A percentile compares a stretch with the other conserved stretches of the same genome.
Evolutionary conservation across 1,140 invertebrate genomes (phyloP).

Genomic region (Carposina sasakii): DNA sequence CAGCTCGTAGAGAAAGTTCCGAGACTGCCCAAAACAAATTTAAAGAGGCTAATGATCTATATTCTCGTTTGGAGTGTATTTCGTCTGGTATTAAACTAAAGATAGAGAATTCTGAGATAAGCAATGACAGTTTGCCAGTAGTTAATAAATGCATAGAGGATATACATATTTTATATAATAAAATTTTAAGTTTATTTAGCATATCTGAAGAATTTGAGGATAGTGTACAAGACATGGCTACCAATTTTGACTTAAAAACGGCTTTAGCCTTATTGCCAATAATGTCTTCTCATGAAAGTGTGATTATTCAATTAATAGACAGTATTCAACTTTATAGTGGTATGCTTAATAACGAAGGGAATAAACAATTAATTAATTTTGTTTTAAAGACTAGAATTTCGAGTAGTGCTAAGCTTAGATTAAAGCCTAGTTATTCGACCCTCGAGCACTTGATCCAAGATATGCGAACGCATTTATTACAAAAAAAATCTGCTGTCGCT

Average conservation of each 20-base stretch:
- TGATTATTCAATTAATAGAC: constrained; percentile 25
- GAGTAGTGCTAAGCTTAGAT: constrained; percentile 9
- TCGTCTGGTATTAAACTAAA: too few species aligned
- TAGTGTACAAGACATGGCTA: too few species aligned
- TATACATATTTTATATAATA: too few species aligned
- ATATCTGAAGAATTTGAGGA: too few species aligned
- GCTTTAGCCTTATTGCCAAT: constrained; percentile 20
- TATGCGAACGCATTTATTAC: constrained; percentile 12
- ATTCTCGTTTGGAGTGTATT: too few species aligned
- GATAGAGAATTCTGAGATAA: too few species aligned
- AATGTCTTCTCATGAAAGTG: constrained; percentile 18
- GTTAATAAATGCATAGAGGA: too few species aligned
- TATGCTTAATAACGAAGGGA: constrained; percentile 1
- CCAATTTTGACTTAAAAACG: constrained; percentile 26
- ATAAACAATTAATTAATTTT: constrained; percentile 3
- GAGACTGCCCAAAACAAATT: too few species aligned
- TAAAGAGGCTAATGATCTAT: too few species aligned
- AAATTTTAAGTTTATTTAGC: too few species aligned
- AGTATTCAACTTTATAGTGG: constrained; percentile 21
- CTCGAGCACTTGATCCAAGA: constrained; percentile 10
- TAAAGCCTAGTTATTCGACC: constrained; percentile 6
- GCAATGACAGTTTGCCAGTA: too few species aligned
- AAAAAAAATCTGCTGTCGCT: constrained; percentile 11
- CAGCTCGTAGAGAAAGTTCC: too few species aligned
- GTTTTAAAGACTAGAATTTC: constrained; percentile 12